Base-by-base conservation (phyloP, 37 sponge, comb jelly and placozoan genomes). In the Cliona cf. orientalis region DNA sequence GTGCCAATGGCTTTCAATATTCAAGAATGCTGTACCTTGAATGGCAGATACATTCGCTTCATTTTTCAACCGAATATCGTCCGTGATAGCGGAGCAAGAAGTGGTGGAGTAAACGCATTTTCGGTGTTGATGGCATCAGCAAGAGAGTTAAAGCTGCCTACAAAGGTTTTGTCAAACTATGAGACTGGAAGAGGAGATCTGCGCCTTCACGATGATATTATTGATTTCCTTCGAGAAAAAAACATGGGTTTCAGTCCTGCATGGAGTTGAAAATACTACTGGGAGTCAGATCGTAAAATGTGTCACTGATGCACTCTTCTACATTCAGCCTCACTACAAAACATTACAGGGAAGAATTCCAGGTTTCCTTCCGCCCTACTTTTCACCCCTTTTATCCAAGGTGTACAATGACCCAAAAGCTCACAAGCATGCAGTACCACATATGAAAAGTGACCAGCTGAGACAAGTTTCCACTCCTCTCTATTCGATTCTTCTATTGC, bases 191-290 rank as follows among this genome's bases (percentile, higher is more conserved):
- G 62, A 12, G 62, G 62, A 17, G 62, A 61, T 61, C 19, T 31
- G n/a, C 62, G 62, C 29, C 29, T 61, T 26, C 62, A 61, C 29
- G 62, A 61, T 61, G 62, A 61, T 61, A 61, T 61, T 12, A 61
- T 61, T 19, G 62, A 61, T 12, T 61, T 61, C 29, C 19, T 61
- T 6, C 5, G 29, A 5, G 29, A 12, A 32, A 61, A 17, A 32
- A 17, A 17, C 4, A 31, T 61, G 62, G 62, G 62, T 19, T 61
- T 61, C 29, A 12, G 62, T 19, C 14, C 62, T 19, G n/a, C n/a
- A n/a, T n/a, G 62, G 62, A 23, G 6, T 61, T 19, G 62, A 61
- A 17, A 61, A 61, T 61, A 61, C n/a, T 19, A 61, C 62, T 61
- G 62, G 62, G 4, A 61, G 29, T 31, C 62, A 61, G 29, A 32